Evolutionary conservation across 23 tunicate species (phyloP), one percentile per base, ranked within the genome.

Genomic region (Ciona savignyi): DNA sequence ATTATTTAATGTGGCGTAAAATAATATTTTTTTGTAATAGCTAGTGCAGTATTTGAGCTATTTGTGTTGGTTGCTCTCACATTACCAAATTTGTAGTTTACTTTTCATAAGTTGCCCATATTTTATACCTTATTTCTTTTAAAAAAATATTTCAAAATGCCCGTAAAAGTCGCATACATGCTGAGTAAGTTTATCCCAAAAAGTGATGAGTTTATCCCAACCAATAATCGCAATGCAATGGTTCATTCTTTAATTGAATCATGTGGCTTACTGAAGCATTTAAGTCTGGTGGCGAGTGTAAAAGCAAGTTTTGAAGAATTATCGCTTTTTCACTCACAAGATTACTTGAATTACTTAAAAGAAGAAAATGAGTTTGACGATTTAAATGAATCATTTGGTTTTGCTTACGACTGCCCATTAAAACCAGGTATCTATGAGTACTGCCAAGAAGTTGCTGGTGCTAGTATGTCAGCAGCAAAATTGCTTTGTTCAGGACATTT

Each of bases 381-480:
- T 25, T 77, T 72, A 34, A 83, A 87, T 0, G 29, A 60, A 25
- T 23, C 30, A 34, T 88, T 67, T 75, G 97, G 97, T 15, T 74
- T 90, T 35, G 97, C 79, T 3, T 90, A 90, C 63, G 97, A 90
- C 56, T 90, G 97, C 60, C 90, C 97, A 15, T 30, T 70, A 25
- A 69, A 75, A 29, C 60, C 68, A 29, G 82, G 82, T 15, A 70
- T 83, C 1, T 80, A 69, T 15, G 78, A 83, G 6, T 90, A 90
- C 70, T 90, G 97, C 49, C 33, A 29, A 34, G 63, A 67, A 29
- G 65, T 90, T 3, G 89, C 97, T 34, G 97, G 97, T 33, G 97
- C 89, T 3, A 90, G 91, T 23, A 69, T 83, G 1, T 24, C 69
- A 27, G 97, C 86, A 26, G 97, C 97, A 3, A 32, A 51, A 4